phyloP scores from a whole-genome alignment of 2,113 vertebrate species.

The Dipodomys spectabilis region DNA sequence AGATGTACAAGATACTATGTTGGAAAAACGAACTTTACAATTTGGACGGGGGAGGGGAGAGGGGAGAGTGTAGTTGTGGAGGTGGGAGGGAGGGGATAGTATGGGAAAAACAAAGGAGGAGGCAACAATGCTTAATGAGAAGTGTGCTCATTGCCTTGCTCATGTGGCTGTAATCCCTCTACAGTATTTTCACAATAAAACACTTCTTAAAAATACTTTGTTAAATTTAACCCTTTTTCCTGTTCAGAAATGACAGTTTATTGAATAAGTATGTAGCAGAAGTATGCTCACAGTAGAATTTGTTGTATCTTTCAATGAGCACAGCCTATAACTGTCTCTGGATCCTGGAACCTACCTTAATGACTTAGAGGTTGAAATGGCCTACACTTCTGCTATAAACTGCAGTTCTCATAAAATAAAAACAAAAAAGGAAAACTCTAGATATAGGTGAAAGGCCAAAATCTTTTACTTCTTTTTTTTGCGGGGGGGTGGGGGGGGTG shows the following conservation, averaged over 20 bases:
- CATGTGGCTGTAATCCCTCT: too few relatives aligned
- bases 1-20: too few relatives aligned
- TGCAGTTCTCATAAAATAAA: background rate
- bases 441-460: background rate
- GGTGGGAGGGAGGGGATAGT: too few relatives aligned
- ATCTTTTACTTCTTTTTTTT: background rate
- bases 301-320: background rate
- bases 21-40: too few relatives aligned
- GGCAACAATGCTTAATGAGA: too few relatives aligned
- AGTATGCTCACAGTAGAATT: background rate
- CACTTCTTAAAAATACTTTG: background rate
- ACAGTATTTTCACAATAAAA: background rate
- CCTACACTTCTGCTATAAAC: background rate
- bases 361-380: conserved; percentile 14
- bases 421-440: conserved; percentile 18
- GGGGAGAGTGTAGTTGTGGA: too few relatives aligned
- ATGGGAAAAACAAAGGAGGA: too few relatives aligned
- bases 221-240: background rate
- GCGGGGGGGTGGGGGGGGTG: too few relatives aligned
- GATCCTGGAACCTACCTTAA: background rate
- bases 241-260: background rate
- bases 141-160: too few relatives aligned
- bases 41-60: too few relatives aligned
- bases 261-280: background rate
- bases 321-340: background rate